Evolutionary conservation across 2,888 invertebrate species (phyloP).

Genomic region (Ectemnius continuus): DNA sequence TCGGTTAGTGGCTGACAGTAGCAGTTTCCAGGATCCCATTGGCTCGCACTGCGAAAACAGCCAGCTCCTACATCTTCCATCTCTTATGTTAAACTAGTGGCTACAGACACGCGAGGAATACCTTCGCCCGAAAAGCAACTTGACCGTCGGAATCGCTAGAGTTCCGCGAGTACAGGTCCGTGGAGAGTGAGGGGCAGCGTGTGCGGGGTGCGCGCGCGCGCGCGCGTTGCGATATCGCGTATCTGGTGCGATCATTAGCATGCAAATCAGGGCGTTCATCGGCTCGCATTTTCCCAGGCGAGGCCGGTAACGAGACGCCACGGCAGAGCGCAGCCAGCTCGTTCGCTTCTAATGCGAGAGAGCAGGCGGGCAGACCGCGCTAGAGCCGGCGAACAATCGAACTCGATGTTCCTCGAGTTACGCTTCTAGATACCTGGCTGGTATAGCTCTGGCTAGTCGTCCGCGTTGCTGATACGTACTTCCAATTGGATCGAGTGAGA

Average conservation of each 20-base stretch:
- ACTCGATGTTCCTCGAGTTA: not conserved
- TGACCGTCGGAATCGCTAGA: no score
- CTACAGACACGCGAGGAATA: no score
- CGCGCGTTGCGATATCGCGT: not conserved
- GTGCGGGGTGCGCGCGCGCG: no score
- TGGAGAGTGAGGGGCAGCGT: no score
- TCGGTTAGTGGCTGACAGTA: slow-evolving; percentile 41
- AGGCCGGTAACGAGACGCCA: not conserved
- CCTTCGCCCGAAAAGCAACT: no score
- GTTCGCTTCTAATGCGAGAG: slow-evolving; percentile 2
- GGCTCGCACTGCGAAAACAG: no score
- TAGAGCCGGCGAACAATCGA: slow-evolving; percentile 1
- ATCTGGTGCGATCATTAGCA: slow-evolving; percentile 3
- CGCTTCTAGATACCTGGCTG: not conserved
- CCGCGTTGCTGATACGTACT: not conserved
- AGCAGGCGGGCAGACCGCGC: not conserved
- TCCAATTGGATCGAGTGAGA: no score
- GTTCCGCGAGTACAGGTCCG: no score
- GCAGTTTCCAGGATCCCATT: no score
- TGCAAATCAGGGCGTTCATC: not conserved
- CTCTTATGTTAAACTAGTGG: no score
- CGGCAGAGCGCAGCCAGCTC: not conserved
- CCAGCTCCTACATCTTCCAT: no score
- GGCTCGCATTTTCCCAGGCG: not conserved
- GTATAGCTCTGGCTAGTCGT: not conserved